phyloP scores from a whole-genome alignment of 2,888 invertebrate genomes.

The Galeruca laticollis region DNA sequence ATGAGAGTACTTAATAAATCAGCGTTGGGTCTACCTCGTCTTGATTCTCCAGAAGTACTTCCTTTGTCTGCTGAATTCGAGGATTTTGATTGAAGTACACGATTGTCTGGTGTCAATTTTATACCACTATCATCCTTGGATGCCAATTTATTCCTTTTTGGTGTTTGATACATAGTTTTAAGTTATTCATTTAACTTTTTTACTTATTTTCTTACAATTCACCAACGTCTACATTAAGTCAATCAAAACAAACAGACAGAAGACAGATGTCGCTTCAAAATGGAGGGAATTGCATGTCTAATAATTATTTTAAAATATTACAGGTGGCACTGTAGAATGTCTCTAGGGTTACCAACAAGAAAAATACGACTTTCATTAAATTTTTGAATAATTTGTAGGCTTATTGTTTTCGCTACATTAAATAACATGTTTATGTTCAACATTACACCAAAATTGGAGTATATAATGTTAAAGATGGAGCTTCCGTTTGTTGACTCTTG shows the following conservation, averaged over 20 bases:
- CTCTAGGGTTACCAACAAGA: neutral
- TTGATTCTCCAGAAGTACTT: constrained; percentile 64
- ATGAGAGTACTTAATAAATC: constrained; percentile 77
- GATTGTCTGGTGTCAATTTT: constrained; percentile 56
- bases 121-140: constrained; percentile 53
- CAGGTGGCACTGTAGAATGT: neutral
- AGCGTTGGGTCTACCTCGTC: constrained; percentile 78
- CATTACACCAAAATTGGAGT: too few relatives aligned
- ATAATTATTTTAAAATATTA: neutral
- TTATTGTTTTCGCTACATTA: too few relatives aligned
- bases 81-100: constrained; percentile 55
- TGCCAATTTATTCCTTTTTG: constrained; percentile 57
- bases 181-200: constrained; percentile 52
- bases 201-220: constrained; percentile 42
- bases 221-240: constrained; percentile 49
- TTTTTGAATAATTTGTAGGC: too few relatives aligned
- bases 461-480: too few relatives aligned
- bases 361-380: neutral
- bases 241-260: constrained; percentile 57
- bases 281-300: constrained; percentile 54
- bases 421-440: too few relatives aligned
- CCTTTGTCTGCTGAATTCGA: constrained; percentile 58
- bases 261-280: constrained; percentile 57
- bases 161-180: constrained; percentile 56
- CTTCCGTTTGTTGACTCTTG: too few relatives aligned